A percentile compares a stretch with the other conserved stretches of the same genome.
phyloP scores from a whole-genome alignment of 2,888 invertebrate genomes.

The Ariolimax columbianus region DNA sequence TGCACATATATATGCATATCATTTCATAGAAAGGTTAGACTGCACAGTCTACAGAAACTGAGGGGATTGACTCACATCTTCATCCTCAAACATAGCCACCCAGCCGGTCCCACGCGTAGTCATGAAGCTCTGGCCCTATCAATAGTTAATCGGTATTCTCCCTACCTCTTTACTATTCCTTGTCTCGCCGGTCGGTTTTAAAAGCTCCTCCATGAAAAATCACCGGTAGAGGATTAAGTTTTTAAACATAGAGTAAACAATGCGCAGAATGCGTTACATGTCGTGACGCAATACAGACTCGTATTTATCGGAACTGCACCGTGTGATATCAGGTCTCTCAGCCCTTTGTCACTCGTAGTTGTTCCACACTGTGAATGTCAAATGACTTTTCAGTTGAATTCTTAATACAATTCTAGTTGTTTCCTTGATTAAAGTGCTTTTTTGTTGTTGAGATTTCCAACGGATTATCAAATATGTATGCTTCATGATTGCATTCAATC shows the following conservation, averaged over 20 bases:
- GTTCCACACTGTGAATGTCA: neutral
- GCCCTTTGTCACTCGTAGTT: neutral
- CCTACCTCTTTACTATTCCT: too few species aligned
- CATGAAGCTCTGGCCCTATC: too few species aligned
- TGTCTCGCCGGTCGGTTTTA: too few species aligned
- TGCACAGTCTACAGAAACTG: too few species aligned
- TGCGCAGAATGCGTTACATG: neutral
- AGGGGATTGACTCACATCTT: too few species aligned
- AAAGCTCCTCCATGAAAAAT: neutral
- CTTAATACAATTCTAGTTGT: neutral
- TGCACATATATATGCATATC: too few species aligned
- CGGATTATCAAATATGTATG: neutral
- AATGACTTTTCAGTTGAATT: neutral
- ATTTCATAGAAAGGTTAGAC: too few species aligned
- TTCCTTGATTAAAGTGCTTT: neutral
- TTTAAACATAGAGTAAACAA: neutral
- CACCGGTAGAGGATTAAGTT: neutral
- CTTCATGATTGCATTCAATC: neutral
- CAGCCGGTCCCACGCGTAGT: too few species aligned
- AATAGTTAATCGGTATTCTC: too few species aligned
- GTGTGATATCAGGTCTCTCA: neutral
- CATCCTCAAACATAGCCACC: too few species aligned
- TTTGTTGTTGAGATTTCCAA: neutral
- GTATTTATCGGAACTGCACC: neutral
- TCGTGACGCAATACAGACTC: neutral